phyloP scores from a whole-genome alignment of 2,888 invertebrate species.

The Catocala nupta region DNA sequence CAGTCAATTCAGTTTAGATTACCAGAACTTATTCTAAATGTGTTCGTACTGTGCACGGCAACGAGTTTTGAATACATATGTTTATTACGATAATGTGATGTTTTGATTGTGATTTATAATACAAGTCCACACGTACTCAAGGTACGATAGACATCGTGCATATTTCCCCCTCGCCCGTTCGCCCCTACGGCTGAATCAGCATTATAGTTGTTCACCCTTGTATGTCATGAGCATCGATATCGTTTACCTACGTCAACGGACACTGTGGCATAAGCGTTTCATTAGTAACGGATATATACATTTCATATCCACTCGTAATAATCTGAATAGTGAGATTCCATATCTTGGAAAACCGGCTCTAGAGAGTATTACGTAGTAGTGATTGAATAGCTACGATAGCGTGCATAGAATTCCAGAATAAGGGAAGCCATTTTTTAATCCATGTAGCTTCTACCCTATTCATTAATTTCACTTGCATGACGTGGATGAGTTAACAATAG shows the following conservation, averaged over 20 bases:
- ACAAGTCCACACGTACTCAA: not conserved
- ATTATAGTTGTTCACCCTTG: conserved; percentile 11
- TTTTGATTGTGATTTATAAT: conserved; percentile 15
- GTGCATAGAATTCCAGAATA: too few relatives aligned
- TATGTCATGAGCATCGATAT: conserved; percentile 20
- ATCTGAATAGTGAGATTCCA: not conserved
- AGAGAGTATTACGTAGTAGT: too few relatives aligned
- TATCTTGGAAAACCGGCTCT: too few relatives aligned
- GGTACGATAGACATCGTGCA: not conserved
- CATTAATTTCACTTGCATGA: too few relatives aligned
- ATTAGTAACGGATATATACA: not conserved
- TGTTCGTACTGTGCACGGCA: too few relatives aligned
- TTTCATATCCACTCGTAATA: not conserved
- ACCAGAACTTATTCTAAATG: too few relatives aligned
- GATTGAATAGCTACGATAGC: too few relatives aligned
- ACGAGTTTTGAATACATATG: too few relatives aligned
- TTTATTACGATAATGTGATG: conserved; percentile 1
- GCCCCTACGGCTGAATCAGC: conserved; percentile 16
- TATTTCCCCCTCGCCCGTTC: conserved; percentile 4
- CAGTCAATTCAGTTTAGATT: too few relatives aligned
- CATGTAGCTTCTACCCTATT: too few relatives aligned
- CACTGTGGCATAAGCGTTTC: not conserved
- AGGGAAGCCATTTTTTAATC: too few relatives aligned
- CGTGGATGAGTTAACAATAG: too few relatives aligned
- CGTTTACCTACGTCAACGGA: conserved; percentile 22